Conservation (phyloP, 1,140 invertebrate genomes). For the Hyles vespertilio region DNA sequence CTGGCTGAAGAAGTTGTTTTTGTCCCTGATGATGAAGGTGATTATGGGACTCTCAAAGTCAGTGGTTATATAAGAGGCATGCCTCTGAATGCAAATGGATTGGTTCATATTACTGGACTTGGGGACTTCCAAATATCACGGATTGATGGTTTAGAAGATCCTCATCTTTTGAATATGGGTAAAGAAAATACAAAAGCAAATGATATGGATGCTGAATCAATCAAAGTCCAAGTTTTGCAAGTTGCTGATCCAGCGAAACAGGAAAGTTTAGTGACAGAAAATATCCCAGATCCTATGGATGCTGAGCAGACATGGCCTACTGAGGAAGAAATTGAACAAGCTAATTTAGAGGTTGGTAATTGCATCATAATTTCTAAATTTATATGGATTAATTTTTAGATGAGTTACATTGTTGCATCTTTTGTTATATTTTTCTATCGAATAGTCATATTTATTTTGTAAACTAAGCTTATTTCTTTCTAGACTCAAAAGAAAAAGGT, state of each 20-base stretch:
- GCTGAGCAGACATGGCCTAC: constrained; percentile 98
- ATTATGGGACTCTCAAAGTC: constrained; percentile 86
- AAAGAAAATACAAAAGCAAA: constrained; percentile 57
- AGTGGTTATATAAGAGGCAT: constrained; percentile 91
- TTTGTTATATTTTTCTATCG: no score
- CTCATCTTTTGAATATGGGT: constrained; percentile 80
- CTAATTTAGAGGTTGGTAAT: constrained; percentile 77
- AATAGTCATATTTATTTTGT: no score
- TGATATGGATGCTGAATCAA: constrained; percentile 56
- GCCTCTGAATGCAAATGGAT: constrained; percentile 88
- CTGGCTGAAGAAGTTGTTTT: constrained; percentile 88
- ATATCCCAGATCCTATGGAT: constrained; percentile 92
- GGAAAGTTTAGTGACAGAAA: constrained; percentile 87
- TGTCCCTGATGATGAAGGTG: constrained; percentile 75
- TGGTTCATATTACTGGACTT: constrained; percentile 93
- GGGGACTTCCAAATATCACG: constrained; percentile 94
- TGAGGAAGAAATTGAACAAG: constrained; percentile 89
- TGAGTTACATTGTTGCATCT: no score
- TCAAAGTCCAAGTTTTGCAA: constrained; percentile 77
- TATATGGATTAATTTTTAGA: no score
- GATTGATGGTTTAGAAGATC: constrained; percentile 86
- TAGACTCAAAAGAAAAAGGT: constrained; percentile 79
- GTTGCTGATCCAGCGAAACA: constrained; percentile 82
- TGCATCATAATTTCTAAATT: no score
- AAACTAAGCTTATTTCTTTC: constrained; percentile 9